phyloP scores from a whole-genome alignment of 1,140 invertebrate species.

The Camponotus floridanus region DNA sequence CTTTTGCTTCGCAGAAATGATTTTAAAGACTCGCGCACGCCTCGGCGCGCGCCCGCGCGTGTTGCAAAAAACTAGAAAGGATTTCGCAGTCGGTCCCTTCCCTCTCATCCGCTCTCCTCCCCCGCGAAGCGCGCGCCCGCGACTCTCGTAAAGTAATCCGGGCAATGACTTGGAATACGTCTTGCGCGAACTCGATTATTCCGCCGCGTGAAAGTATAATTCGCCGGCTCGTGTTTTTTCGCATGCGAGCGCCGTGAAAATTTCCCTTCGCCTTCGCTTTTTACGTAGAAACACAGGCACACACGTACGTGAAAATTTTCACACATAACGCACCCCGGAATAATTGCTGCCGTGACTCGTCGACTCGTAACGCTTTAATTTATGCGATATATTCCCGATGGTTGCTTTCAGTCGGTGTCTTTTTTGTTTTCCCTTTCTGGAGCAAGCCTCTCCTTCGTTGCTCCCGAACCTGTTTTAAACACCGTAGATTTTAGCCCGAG shows the following conservation, averaged over 20 bases:
- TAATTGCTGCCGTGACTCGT: conserved; percentile 62
- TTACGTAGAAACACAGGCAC: conserved; percentile 27
- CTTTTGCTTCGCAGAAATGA: too few species aligned
- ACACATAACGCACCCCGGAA: conserved; percentile 44
- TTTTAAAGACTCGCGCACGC: conserved; percentile 1
- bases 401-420: conserved; percentile 28
- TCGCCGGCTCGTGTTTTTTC: conserved; percentile 56
- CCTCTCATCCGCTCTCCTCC: too few species aligned
- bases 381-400: conserved; percentile 28
- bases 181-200: conserved; percentile 57
- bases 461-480: conserved; percentile 40
- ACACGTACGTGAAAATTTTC: conserved; percentile 45
- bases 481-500: conserved; percentile 18
- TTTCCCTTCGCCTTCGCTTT: conserved; percentile 59
- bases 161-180: conserved; percentile 59
- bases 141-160: conserved; percentile 48
- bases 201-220: conserved; percentile 60
- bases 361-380: conserved; percentile 57
- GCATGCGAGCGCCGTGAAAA: conserved; percentile 58
- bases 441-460: conserved; percentile 18
- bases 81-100: neutral
- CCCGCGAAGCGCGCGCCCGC: neutral
- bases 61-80: neutral
- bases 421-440: neutral
- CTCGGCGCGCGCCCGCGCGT: neutral